Evolutionary conservation across 2,797 vertebrate genomes (phyloP).

Genomic region (Holocentrus rufus): DNA sequence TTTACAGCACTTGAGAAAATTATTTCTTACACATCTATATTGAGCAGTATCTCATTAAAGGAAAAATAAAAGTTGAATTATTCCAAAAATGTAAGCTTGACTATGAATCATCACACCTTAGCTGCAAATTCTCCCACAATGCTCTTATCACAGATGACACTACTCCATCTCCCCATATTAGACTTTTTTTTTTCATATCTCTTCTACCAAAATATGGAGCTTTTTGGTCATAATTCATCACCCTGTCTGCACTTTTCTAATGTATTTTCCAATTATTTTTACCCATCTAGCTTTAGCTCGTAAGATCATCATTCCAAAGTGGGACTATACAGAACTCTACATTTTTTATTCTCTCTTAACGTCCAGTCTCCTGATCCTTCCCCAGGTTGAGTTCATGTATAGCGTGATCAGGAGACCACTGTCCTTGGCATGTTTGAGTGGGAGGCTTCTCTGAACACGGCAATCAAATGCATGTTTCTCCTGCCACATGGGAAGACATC

Average conservation of each 20-base stretch:
- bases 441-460: slow-evolving; percentile 29
- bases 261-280: no score
- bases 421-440: slow-evolving; percentile 28
- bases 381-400: neutral
- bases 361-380: neutral
- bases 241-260: no score
- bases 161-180: no score
- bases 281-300: neutral
- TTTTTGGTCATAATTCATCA: no score
- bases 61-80: no score
- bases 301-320: neutral
- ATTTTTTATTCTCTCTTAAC: neutral
- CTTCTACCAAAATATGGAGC: no score
- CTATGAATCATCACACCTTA: no score
- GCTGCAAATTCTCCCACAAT: neutral
- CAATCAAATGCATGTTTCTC: slow-evolving; percentile 47
- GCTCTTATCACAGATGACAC: neutral
- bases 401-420: slow-evolving; percentile 27
- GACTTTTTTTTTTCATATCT: no score
- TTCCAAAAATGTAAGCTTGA: no score
- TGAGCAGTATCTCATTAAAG: no score
- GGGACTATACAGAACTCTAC: neutral
- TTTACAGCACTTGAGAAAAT: no score
- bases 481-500: slow-evolving; percentile 30
- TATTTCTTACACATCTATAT: no score